Base-by-base conservation (phyloP, 2,797 vertebrate species). In the Vipera ursinii region DNA sequence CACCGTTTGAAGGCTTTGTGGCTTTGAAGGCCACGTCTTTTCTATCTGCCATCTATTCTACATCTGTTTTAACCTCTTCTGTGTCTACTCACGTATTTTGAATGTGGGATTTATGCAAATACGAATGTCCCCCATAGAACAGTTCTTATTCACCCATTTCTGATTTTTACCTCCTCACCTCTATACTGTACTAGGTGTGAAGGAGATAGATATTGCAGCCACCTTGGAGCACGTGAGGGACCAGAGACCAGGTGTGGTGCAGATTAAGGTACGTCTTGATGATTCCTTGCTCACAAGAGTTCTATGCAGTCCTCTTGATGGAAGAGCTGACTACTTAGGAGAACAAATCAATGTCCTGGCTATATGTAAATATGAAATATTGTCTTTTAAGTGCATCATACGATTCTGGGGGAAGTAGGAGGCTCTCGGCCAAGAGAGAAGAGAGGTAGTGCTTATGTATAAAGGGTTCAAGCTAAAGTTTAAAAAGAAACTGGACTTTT, bases 121-220 rank as follows among this genome's bases (percentile, higher is more conserved):
- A 24, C 38, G 10, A 48, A 44, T 82, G 24, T 13, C 22, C 22
- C 28, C 13, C 48, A 28, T 15, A 59, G 5, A 32, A 14, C 5
- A 9, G 1, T 8, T 5, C 26, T 32, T 26, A 26, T n/a, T 26
- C 20, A 59, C 32, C 17, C 32, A 3, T 69, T 88, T 88, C n/a
- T 85, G 32, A 56, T 48, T 61, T 6, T 55, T 92, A 12, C 57
- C 15, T 57, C 12, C 0, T 13, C 15, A 3, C 1, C 24, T 92
- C 69, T 60, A 44, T 82, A 17, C 69, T 60, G 38, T 82, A 17
- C 82, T 94, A 99, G 99, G 99, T 22, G 99, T 99, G 95, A 99
- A 99, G 96, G 99, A 99, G 97, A 99, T 99, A 2, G 99, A 99
- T 96, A 99, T 99, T 0, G 99, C 99, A 24, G 99, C 99, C 89